Percentiles rank a stretch among this genome's conserved stretches.
phyloP scores from a whole-genome alignment of 2,797 vertebrate species.

The Acanthurus tractus region DNA sequence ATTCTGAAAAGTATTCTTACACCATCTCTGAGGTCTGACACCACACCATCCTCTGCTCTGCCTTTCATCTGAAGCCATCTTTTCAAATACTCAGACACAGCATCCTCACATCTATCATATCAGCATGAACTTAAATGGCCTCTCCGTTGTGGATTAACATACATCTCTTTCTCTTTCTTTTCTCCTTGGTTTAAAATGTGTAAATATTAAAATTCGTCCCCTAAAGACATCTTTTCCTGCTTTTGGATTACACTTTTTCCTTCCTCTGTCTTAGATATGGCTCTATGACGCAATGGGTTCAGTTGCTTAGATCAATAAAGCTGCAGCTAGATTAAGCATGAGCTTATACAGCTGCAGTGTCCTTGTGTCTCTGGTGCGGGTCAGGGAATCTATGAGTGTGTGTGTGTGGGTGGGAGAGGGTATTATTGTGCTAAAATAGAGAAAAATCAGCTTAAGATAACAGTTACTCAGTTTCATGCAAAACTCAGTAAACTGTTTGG shows the following conservation, averaged over 20 bases:
- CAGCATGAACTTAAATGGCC: slow-evolving; percentile 30
- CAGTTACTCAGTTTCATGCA: background rate
- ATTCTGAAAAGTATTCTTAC: slow-evolving; percentile 13
- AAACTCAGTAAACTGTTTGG: background rate
- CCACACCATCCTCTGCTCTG: slow-evolving; percentile 2
- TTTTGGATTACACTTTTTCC: slow-evolving; percentile 44
- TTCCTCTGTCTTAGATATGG: slow-evolving; percentile 38
- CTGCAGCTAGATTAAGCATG: slow-evolving; percentile 46
- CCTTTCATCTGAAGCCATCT: slow-evolving; percentile 43
- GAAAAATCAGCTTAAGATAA: slow-evolving; percentile 15
- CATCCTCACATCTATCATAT: slow-evolving; percentile 41
- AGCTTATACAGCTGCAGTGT: slow-evolving; percentile 54
- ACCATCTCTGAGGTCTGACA: slow-evolving; percentile 10
- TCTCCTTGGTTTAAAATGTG: slow-evolving; percentile 31
- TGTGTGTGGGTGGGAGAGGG: background rate
- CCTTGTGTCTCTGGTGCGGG: slow-evolving; percentile 57
- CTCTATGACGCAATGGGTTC: slow-evolving; percentile 51
- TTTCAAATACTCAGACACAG: slow-evolving; percentile 29
- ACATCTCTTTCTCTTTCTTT: background rate
- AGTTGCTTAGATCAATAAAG: slow-evolving; percentile 68
- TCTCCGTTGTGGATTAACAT: slow-evolving; percentile 37
- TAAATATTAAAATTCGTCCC: slow-evolving; percentile 54
- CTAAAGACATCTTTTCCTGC: slow-evolving; percentile 42
- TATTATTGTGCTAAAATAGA: slow-evolving; percentile 16
- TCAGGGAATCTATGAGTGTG: slow-evolving; percentile 28